Base-by-base conservation (phyloP, 1,140 invertebrate species). In the Orchesella cincta region DNA sequence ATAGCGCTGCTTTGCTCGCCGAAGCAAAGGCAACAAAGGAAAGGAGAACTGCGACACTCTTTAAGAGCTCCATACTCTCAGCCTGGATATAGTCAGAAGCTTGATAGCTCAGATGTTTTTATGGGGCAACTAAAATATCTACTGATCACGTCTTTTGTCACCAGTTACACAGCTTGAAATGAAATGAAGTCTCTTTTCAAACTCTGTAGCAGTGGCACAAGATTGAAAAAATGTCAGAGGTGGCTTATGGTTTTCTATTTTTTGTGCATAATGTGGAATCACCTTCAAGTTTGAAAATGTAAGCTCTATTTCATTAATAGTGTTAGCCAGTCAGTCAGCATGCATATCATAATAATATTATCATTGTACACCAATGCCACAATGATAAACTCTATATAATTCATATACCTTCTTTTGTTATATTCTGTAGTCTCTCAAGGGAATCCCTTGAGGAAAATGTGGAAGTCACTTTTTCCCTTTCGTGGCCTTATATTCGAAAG, bases 1-100 rank as follows among this genome's bases (percentile, higher is more conserved):
- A 82, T 23, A 79, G 54, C 33, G 75, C 75, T 31, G 77, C 73
- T 52, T 76, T 77, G n/a, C 64, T 73, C 8, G 57, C 74, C 18
- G 33, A 1, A 23, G 52, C 33, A 23, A 34, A 52, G 14, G 31
- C 54, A 16, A 28, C 31, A 46, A 62, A n/a, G n/a, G 36, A 62
- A 14, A 64, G 31, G 1, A 67, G 28, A 62, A 75, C 31, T 2
- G 67, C 29, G 3, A 36, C 52, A 67, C 62, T 33, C 33, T 67
- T 67, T 29, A 35, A 3, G 16, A 71, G 12, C 16, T 75, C 73
- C 79, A 80, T 77, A 34, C 26, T 64, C 31, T 74, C 26, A 20
- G 23, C n/a, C 20, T n/a, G n/a, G n/a, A n/a, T n/a, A n/a, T n/a
- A n/a, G n/a, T n/a, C n/a, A n/a, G n/a, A 31, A 26, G 12, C 29